Percentiles rank a stretch among this genome's conserved stretches.
Conservation (phyloP, 1,140 invertebrate species). For the honey bee (Apis mellifera) region Amel_HAv3.1 CM009932.2:4656001-4656500, state of each 20-base stretch:
- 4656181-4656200: constrained; percentile 43
- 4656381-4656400: constrained; percentile 13
- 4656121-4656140: constrained; percentile 18
- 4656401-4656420: background rate
- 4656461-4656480: too few relatives aligned
- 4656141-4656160: constrained; percentile 27
- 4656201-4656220: constrained; percentile 46
- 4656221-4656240: background rate
- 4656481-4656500: background rate
- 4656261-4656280: background rate
- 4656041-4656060: constrained; percentile 2
- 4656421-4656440: background rate
- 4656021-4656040: background rate
- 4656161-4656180: constrained; percentile 40
- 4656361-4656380: constrained; percentile 33
- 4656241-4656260: constrained; percentile 1
- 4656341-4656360: constrained; percentile 43
- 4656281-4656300: background rate
- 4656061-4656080: background rate
- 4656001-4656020: background rate
- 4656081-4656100: constrained; percentile 13
- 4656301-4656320: constrained; percentile 27
- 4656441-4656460: constrained; percentile 12
- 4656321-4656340: constrained; percentile 8
- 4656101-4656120: constrained; percentile 16